Evolutionary conservation across 2,888 invertebrate genomes (phyloP).

Genomic region (Spicauda simplicius): DNA sequence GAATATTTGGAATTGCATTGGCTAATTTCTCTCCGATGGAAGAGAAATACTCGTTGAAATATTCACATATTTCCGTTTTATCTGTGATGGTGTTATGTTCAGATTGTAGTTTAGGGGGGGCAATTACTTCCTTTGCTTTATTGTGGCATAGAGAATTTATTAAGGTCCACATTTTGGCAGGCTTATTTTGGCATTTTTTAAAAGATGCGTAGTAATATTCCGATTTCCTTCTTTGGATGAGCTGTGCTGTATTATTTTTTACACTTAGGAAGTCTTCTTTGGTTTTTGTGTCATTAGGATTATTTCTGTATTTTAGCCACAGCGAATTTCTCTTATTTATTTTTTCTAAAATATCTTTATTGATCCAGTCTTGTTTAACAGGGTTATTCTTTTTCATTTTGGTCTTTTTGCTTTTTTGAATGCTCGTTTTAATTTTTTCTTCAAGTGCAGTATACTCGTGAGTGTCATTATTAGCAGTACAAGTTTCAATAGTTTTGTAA

Average conservation of each 20-base stretch:
- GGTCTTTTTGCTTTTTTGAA: neutral
- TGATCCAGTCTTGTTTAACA: neutral
- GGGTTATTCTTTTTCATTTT: neutral
- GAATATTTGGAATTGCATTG: neutral
- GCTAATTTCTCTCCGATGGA: constrained; percentile 4
- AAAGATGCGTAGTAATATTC: constrained; percentile 9
- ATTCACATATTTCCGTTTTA: neutral
- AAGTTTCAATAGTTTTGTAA: constrained; percentile 2
- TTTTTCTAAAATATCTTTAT: neutral
- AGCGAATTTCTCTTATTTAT: constrained; percentile 1
- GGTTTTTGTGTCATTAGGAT: constrained; percentile 2
- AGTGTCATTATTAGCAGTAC: neutral
- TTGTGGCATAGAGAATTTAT: neutral
- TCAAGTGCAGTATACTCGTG: neutral
- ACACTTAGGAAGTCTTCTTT: constrained; percentile 1
- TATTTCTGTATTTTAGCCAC: constrained; percentile 3
- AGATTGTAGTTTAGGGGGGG: neutral
- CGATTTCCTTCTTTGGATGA: constrained; percentile 8
- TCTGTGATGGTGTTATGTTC: neutral
- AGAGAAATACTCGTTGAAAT: constrained; percentile 8
- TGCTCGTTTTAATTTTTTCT: neutral
- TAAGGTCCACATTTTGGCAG: neutral
- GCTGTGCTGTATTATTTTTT: neutral
- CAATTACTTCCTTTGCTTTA: neutral
- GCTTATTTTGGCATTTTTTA: constrained; percentile 4